Evolutionary conservation across 2,797 vertebrate species (phyloP).

Genomic region (Rhadinocentrus ornatus): DNA sequence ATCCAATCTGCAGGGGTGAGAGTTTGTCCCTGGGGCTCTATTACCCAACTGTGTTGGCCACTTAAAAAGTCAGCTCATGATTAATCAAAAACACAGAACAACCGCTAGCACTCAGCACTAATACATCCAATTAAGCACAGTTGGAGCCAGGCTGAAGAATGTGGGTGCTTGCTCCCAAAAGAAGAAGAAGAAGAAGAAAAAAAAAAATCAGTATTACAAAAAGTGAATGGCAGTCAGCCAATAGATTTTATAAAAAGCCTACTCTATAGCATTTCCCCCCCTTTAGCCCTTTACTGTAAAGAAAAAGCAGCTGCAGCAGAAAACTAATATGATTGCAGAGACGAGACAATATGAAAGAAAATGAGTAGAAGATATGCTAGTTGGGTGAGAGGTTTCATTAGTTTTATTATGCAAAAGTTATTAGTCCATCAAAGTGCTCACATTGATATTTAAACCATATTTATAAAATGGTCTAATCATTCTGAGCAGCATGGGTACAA

Average conservation of each 20-base stretch:
- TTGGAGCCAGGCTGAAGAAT: constrained; percentile 45
- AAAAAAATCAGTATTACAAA: constrained; percentile 23
- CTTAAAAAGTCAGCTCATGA: constrained; percentile 44
- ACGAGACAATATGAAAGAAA: neutral
- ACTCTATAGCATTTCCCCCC: neutral
- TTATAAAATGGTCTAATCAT: neutral
- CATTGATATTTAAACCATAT: neutral
- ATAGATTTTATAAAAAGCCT: neutral
- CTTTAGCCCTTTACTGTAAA: neutral
- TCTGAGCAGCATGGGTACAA: neutral
- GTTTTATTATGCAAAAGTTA: neutral
- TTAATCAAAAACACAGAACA: constrained; percentile 54
- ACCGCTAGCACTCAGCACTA: constrained; percentile 53
- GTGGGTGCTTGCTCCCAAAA: constrained; percentile 11
- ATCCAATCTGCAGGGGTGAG: constrained; percentile 23
- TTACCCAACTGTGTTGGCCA: constrained; percentile 7
- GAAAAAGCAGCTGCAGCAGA: constrained; percentile 1
- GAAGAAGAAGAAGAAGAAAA: neutral
- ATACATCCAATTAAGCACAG: constrained; percentile 65
- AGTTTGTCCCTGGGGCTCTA: constrained; percentile 30
- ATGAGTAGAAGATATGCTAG: neutral
- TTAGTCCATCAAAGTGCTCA: neutral
- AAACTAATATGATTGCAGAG: constrained; percentile 17
- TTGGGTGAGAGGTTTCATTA: neutral
- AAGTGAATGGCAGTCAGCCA: constrained; percentile 49